Conservation (phyloP, 1,140 invertebrate species). For the Stegodyphus mimosarum region DNA sequence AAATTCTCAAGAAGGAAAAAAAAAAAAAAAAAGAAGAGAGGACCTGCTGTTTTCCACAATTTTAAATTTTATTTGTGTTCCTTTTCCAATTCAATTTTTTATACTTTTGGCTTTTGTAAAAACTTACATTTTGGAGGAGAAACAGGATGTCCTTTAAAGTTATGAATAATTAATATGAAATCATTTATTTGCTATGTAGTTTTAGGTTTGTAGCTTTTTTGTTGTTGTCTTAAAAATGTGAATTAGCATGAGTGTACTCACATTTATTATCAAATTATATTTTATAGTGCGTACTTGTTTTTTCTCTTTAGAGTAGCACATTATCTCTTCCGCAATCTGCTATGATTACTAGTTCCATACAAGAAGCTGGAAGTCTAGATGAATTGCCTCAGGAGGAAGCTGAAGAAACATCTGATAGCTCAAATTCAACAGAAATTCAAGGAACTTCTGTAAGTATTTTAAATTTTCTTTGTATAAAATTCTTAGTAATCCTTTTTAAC, state of each 20-base stretch:
- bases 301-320: conserved; percentile 40
- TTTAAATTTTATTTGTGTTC: too few relatives aligned
- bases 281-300: neutral
- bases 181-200: neutral
- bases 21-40: too few relatives aligned
- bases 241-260: neutral
- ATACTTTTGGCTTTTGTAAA: too few relatives aligned
- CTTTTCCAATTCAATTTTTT: too few relatives aligned
- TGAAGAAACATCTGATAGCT: conserved; percentile 32
- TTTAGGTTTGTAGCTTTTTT: neutral
- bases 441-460: neutral
- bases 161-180: neutral
- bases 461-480: neutral
- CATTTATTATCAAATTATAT: neutral
- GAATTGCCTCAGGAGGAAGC: conserved; percentile 39
- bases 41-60: too few relatives aligned
- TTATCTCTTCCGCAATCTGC: conserved; percentile 49
- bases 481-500: too few relatives aligned
- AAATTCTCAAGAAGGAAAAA: too few relatives aligned
- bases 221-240: neutral
- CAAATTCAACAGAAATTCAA: conserved; percentile 18
- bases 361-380: conserved; percentile 42
- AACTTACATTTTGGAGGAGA: neutral
- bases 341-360: conserved; percentile 53
- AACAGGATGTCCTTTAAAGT: neutral